phyloP scores from a whole-genome alignment of 2,888 invertebrate species.

The Tinea pellionella region DNA sequence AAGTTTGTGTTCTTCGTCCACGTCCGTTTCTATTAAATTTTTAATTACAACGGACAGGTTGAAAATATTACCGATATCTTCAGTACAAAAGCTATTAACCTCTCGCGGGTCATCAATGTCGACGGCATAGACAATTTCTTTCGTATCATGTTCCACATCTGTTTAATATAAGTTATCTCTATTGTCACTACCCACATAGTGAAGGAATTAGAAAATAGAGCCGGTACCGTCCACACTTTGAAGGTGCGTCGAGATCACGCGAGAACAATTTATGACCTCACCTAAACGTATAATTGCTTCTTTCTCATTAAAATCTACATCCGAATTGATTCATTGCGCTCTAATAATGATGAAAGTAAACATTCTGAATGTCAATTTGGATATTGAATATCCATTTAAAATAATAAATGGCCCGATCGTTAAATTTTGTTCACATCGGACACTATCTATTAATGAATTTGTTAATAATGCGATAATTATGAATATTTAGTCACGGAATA shows the following conservation, averaged over 20 bases:
- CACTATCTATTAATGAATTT: conserved; percentile 19
- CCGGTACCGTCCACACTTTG: conserved; percentile 14
- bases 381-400: conserved; percentile 20
- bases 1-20: background rate
- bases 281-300: conserved; percentile 23
- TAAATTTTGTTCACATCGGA: conserved; percentile 1
- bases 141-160: conserved; percentile 1
- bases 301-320: conserved; percentile 31
- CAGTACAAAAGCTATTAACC: background rate
- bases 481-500: conserved; percentile 15
- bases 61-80: background rate
- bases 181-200: conserved; percentile 9
- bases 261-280: conserved; percentile 19
- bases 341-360: conserved; percentile 25
- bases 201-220: conserved; percentile 15
- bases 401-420: conserved; percentile 14
- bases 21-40: background rate
- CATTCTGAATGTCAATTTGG: conserved; percentile 20
- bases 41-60: background rate
- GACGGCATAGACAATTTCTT: background rate
- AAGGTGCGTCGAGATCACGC: conserved; percentile 17
- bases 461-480: conserved; percentile 9
- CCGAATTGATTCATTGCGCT: conserved; percentile 31
- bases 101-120: background rate
- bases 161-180: conserved; percentile 3